Conservation (phyloP, 2,888 invertebrate genomes). For the Conistra vaccinii region DNA sequence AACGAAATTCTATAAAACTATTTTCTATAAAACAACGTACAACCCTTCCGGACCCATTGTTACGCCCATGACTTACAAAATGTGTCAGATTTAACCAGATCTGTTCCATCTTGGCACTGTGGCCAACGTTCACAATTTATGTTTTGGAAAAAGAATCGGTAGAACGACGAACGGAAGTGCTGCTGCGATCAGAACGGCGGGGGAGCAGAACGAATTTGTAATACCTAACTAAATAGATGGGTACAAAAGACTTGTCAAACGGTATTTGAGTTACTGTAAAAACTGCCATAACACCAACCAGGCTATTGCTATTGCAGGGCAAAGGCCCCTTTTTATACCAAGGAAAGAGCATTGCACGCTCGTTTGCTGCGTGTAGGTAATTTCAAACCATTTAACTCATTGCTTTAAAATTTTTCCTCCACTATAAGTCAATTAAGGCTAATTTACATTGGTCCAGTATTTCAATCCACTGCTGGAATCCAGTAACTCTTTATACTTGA, state of each 20-base stretch:
- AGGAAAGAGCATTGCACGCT: background rate
- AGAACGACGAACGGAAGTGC: background rate
- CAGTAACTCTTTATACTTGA: background rate
- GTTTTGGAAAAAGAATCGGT: background rate
- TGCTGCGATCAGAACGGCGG: background rate
- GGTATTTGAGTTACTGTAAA: slow-evolving; percentile 18
- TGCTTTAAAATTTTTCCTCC: no score
- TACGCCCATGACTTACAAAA: background rate
- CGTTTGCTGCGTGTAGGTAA: background rate
- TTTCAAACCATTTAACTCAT: background rate
- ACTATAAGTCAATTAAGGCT: background rate
- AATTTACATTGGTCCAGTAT: background rate
- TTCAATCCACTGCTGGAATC: no score
- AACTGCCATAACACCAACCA: background rate
- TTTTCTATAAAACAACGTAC: no score
- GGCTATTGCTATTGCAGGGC: background rate
- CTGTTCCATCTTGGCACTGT: slow-evolving; percentile 9
- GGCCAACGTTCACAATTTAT: slow-evolving; percentile 9
- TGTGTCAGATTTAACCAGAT: slow-evolving; percentile 4
- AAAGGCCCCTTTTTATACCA: background rate
- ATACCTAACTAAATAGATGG: background rate
- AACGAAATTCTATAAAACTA: no score
- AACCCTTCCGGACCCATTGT: no score
- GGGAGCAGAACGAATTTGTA: slow-evolving; percentile 9
- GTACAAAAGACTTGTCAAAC: slow-evolving; percentile 12